Percentiles rank a stretch among this genome's conserved stretches.
Conservation (phyloP, 2,888 invertebrate species). For the Drosophila subsilvestris region DNA sequence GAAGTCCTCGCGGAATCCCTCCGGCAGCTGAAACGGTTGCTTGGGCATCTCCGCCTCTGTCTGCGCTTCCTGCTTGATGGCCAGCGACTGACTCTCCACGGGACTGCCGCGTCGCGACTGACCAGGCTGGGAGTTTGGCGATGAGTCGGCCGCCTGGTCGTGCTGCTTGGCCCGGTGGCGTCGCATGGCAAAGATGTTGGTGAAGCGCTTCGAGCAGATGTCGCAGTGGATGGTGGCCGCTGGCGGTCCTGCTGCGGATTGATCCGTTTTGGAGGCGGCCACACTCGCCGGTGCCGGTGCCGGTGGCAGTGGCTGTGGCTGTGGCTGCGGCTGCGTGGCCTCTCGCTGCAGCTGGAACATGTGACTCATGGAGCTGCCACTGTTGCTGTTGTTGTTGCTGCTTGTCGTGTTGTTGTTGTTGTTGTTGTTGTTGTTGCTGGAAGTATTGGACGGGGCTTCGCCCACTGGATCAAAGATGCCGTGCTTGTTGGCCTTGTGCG, state of each 20-base stretch:
- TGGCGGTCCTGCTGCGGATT: conserved; percentile 42
- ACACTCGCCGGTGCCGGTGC: conserved; percentile 44
- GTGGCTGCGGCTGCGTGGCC: conserved; percentile 23
- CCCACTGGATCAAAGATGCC: conserved; percentile 90
- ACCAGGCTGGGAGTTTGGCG: conserved; percentile 25
- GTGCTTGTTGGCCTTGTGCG: conserved; percentile 98
- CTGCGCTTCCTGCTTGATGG: conserved; percentile 54
- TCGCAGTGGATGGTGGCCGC: conserved; percentile 86
- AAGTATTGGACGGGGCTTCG: conserved; percentile 43
- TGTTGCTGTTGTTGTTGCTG: conserved; percentile 38
- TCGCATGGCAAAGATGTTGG: conserved; percentile 89
- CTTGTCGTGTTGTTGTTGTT: conserved; percentile 40
- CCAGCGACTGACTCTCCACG: conserved; percentile 13
- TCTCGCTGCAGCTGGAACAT: conserved; percentile 57
- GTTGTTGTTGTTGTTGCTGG: conserved; percentile 28
- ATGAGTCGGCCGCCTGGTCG: conserved; percentile 79
- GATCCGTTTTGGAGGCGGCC: neutral
- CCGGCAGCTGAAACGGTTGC: conserved; percentile 81
- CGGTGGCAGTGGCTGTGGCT: conserved; percentile 50
- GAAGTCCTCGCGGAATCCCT: conserved; percentile 84
- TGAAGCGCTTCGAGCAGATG: conserved; percentile 89
- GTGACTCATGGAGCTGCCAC: conserved; percentile 48
- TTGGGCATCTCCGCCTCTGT: conserved; percentile 41
- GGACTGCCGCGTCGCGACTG: conserved; percentile 32
- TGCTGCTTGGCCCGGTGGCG: conserved; percentile 89